Evolutionary conservation across 2,888 invertebrate genomes (phyloP).

Genomic region (Trilocha varians): DNA sequence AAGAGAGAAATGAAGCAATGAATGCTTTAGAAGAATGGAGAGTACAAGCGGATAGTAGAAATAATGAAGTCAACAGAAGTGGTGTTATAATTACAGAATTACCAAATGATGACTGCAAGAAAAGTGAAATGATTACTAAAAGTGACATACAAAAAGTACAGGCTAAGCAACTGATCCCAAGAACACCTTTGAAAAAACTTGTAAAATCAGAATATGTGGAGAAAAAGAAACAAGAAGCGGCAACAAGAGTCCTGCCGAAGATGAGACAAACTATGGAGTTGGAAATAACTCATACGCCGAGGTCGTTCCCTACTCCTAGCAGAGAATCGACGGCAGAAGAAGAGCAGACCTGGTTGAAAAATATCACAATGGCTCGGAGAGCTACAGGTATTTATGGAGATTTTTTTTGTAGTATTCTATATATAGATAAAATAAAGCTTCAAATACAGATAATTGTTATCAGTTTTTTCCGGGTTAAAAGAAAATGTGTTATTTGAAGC

Average conservation of each 20-base stretch:
- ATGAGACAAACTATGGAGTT: constrained; percentile 74
- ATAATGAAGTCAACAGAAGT: constrained; percentile 11
- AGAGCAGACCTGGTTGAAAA: constrained; percentile 86
- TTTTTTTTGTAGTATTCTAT: not conserved
- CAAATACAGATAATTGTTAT: not conserved
- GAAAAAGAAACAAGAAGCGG: constrained; percentile 43
- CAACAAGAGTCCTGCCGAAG: constrained; percentile 62
- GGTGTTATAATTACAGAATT: constrained; percentile 36
- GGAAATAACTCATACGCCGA: constrained; percentile 79
- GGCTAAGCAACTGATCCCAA: constrained; percentile 10
- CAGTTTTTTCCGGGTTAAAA: not conserved
- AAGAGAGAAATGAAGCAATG: constrained; percentile 76
- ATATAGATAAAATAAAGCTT: too few species aligned
- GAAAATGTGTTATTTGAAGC: too few species aligned
- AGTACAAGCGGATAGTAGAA: constrained; percentile 1
- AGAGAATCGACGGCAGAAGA: constrained; percentile 80
- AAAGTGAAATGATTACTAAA: constrained; percentile 8
- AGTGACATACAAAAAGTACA: constrained; percentile 4
- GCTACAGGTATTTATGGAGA: constrained; percentile 49
- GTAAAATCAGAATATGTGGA: constrained; percentile 49
- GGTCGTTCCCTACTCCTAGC: constrained; percentile 86
- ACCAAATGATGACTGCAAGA: constrained; percentile 23
- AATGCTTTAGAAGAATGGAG: constrained; percentile 77
- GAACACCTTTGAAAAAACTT: constrained; percentile 14
- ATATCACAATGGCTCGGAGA: constrained; percentile 82